Evolutionary conservation across 2,888 invertebrate genomes (phyloP), one percentile per base, ranked within the genome.

Genomic region (Ophion ellenae): DNA sequence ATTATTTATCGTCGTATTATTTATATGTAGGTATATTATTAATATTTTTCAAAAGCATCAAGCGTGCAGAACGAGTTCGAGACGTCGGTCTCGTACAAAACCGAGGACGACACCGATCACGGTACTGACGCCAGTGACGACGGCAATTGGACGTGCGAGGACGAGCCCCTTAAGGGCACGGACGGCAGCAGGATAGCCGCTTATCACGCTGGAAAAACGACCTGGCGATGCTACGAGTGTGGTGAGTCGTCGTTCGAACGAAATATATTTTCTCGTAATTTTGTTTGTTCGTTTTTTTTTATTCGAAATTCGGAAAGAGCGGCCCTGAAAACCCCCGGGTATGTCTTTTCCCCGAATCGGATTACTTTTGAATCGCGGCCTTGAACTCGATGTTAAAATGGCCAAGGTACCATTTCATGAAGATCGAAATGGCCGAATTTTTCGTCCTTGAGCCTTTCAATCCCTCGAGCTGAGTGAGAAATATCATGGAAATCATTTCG

Each of bases 51-150:
- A 59, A 20, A 74, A 94, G 94, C 94, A 20, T 94, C 94, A 64
- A 94, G 92, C 84, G 93, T 94, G 53, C 94, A 93, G 85, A 94
- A 94, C 86, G 94, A 94, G 87, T 94, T 94, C 83, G 93, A 94
- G 88, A 91, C 93, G 11, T 92, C 93, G 57, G 94, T 93, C 40
- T 90, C 93, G 32, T 93, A 93, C 67, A 93, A 93, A 85, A 91
- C 88, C 64, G 93, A 93, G 14, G 94, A 94, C 76, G 94, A 94
- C 79, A 92, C 93, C 32, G 93, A 94, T 87, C 91, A 92, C 78
- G 92, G 91, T 40, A 93, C 92, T 5, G 94, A 94, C 79, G 90
- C 90, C 14, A 92, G 91, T 73, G 94, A 94, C 79, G 94, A 94
- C 64, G 93, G 91, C n/a, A 92, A 93, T 86, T 94, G 94, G 94